Conservation (phyloP, 2,113 vertebrate genomes). For the Etheostoma cragini region DNA sequence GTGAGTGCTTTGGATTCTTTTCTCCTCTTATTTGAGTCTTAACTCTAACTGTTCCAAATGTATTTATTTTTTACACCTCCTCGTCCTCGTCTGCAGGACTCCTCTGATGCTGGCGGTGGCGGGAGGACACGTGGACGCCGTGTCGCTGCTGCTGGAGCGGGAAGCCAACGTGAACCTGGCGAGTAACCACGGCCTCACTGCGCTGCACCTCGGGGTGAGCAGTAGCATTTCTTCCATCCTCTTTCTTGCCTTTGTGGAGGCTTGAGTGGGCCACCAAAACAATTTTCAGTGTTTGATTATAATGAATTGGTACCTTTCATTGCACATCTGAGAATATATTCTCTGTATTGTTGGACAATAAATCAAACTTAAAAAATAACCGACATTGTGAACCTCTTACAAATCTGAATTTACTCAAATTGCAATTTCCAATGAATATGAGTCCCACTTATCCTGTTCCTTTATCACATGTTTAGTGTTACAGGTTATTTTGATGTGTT, state of each 20-base stretch:
- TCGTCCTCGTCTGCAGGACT: conserved; percentile 83
- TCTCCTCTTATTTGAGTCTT: neutral
- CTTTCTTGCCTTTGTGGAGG: neutral
- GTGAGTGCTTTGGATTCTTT: conserved; percentile 83
- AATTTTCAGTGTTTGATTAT: neutral
- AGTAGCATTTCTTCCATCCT: rapidly evolving
- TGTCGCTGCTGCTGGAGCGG: conserved; percentile 94
- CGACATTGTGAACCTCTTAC: neutral
- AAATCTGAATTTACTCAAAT: neutral
- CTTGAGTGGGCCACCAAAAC: neutral
- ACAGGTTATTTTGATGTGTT: too few relatives aligned
- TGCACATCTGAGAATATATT: neutral
- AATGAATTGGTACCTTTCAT: neutral
- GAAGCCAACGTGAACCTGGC: conserved; percentile 90
- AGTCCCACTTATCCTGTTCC: neutral
- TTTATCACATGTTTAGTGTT: neutral
- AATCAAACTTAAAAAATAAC: neutral
- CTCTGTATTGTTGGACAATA: neutral
- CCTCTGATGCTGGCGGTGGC: conserved; percentile 96
- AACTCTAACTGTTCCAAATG: too few relatives aligned
- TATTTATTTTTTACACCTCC: neutral
- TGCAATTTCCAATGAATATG: neutral
- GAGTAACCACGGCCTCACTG: conserved; percentile 91
- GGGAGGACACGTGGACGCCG: conserved; percentile 93
- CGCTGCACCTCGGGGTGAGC: conserved; percentile 94